These are phyloP conservation scores for Orbicella faveolata DNA, from an alignment of 64 coral and sea anemone species.

Conservation along the genomic window DNA sequence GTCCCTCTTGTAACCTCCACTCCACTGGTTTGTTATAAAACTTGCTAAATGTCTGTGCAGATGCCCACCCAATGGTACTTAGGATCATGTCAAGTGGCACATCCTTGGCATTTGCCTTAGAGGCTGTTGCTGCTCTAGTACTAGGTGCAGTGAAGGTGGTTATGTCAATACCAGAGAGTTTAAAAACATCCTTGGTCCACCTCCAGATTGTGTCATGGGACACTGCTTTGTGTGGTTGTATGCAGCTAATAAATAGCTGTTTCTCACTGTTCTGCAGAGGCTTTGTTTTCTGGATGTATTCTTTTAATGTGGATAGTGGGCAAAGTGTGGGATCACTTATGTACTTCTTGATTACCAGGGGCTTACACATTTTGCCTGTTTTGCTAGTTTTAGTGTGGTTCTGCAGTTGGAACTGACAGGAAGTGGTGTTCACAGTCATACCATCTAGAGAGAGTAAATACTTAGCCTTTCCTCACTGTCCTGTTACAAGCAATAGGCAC, in stretches of 20 bases:
- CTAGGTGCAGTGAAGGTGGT: background rate
- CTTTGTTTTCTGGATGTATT: constrained; percentile 26
- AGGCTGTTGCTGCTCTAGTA: too few relatives aligned
- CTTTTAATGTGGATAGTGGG: constrained; percentile 14
- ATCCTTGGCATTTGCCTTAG: background rate
- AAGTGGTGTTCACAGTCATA: constrained; percentile 20
- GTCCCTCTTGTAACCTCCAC: too few relatives aligned
- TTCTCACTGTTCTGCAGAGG: too few relatives aligned
- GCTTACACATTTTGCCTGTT: constrained; percentile 2
- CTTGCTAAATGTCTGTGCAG: constrained; percentile 20
- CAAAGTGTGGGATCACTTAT: constrained; percentile 8
- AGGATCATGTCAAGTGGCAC: too few relatives aligned
- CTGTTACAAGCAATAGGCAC: too few relatives aligned
- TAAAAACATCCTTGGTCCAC: constrained; percentile 14
- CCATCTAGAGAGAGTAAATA: background rate
- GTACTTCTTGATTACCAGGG: constrained; percentile 2
- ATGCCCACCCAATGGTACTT: constrained; percentile 3
- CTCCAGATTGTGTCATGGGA: constrained; percentile 16
- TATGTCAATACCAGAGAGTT: constrained; percentile 23
- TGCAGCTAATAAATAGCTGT: constrained; percentile 1
- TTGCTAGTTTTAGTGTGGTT: constrained; percentile 48
- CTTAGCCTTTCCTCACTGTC: too few relatives aligned
- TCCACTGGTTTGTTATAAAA: constrained; percentile 32
- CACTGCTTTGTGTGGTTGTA: constrained; percentile 36
- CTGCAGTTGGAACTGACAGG: constrained; percentile 29